These are phyloP conservation scores for Saccostrea glomerata DNA, from an alignment of 1,140 invertebrate species.

Conservation along the genomic window DNA sequence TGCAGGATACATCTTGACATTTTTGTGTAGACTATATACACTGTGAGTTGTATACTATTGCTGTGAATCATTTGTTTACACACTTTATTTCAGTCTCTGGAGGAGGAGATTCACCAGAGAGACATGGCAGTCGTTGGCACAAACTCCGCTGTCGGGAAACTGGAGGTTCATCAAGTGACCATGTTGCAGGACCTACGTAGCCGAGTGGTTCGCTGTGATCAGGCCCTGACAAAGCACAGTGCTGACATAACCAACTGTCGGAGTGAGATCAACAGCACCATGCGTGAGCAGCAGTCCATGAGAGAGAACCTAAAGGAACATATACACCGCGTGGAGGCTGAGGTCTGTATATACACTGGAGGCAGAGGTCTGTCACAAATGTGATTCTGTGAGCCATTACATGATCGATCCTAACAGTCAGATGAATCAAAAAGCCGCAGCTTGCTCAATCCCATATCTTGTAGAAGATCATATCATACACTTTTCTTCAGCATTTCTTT, in stretches of 20 bases:
- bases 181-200: conserved; percentile 75
- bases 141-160: conserved; percentile 73
- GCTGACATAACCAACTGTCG: conserved; percentile 64
- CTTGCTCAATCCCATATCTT: no score
- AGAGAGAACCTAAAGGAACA: conserved; percentile 66
- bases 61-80: background rate
- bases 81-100: conserved; percentile 63
- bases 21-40: background rate
- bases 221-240: conserved; percentile 71
- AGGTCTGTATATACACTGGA: conserved; percentile 62
- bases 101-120: conserved; percentile 68
- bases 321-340: conserved; percentile 72
- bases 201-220: conserved; percentile 76
- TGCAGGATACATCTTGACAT: no score
- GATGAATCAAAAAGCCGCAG: no score
- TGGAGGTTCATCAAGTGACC: conserved; percentile 77
- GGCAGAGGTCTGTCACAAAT: no score
- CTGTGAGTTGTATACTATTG: background rate
- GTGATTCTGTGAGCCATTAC: no score
- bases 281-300: conserved; percentile 62
- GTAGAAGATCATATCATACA: no score
- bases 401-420: no score
- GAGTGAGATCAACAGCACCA: conserved; percentile 45
- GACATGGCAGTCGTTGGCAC: conserved; percentile 70
- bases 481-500: no score